Percentiles rank a stretch among this genome's conserved stretches.
These are phyloP conservation scores for Argyresthia albistria DNA, from an alignment of 2,888 invertebrate genomes.

Conservation along the genomic window DNA sequence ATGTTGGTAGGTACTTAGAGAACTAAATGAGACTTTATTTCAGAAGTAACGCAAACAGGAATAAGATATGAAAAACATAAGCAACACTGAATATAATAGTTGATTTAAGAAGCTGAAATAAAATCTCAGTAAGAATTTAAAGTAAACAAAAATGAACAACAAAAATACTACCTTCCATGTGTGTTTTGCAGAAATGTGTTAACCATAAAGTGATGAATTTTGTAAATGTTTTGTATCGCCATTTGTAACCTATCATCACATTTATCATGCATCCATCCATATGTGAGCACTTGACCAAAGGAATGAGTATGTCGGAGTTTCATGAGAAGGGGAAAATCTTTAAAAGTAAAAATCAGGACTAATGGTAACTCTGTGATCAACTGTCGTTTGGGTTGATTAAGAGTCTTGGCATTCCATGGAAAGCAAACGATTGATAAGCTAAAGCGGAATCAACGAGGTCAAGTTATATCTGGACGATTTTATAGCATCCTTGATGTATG, in stretches of 20 bases:
- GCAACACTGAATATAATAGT: slow-evolving; percentile 13
- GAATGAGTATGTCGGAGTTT: slow-evolving; percentile 53
- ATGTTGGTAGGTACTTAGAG: slow-evolving; percentile 30
- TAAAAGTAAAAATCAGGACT: too few relatives aligned
- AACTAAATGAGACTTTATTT: slow-evolving; percentile 23
- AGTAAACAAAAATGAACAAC: slow-evolving; percentile 43
- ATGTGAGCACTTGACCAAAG: slow-evolving; percentile 51
- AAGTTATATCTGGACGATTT: slow-evolving; percentile 14
- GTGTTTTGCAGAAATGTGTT: slow-evolving; percentile 57
- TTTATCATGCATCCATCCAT: slow-evolving; percentile 56
- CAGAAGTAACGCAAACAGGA: slow-evolving; percentile 8
- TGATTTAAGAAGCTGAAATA: slow-evolving; percentile 21
- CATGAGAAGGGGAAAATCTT: too few relatives aligned
- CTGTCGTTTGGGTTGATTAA: slow-evolving; percentile 9
- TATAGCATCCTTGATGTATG: slow-evolving; percentile 13
- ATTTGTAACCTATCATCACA: slow-evolving; percentile 31
- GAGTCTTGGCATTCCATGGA: slow-evolving; percentile 21
- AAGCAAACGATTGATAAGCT: slow-evolving; percentile 58
- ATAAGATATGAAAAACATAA: slow-evolving; percentile 8
- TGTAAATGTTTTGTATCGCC: slow-evolving; percentile 53
- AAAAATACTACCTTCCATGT: slow-evolving; percentile 66
- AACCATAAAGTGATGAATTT: slow-evolving; percentile 50
- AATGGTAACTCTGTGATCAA: too few relatives aligned
- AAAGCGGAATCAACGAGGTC: slow-evolving; percentile 16
- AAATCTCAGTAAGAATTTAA: slow-evolving; percentile 32